Evolutionary conservation across 2,888 invertebrate species (phyloP), one percentile per base, ranked within the genome.

Genomic region (Stomorhina lunata): DNA sequence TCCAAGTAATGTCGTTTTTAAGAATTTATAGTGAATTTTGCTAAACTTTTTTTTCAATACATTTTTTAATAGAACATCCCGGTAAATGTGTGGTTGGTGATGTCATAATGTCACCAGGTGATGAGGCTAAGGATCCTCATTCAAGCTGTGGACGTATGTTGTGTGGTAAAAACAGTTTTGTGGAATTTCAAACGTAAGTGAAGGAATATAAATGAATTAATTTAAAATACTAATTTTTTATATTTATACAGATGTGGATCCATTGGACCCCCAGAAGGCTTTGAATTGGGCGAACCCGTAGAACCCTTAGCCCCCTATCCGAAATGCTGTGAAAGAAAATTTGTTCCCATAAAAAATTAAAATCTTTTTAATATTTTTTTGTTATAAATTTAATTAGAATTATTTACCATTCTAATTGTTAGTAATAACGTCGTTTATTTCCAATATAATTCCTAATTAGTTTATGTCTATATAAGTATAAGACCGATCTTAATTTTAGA

Each of bases 71-170:
- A 71, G 71, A 15, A 34, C 45, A 71, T 10, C 71, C 57, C 0
- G 71, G 71, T 6, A 71, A 71, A 71, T 71, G 71, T 15, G 71
- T 59, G 1, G 34, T 59, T 59, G 7, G 17, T 4, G 45, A 25
- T 15, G 2, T 59, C 6, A 34, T 71, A 25, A 15, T 71, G 9
- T 71, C 57, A 15, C 29, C 71, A 22, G 71, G 71, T 2, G 57
- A 59, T 25, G 20, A 12, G 15, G 43, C 12, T 5, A 43, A 29
- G 32, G 2, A 34, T 71, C 45, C 57, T 15, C 25, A 32, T 45
- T 59, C 71, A 15, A 0, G 6, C 7, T 71, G 57, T 25, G 32
- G 32, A 3, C 57, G 32, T 2, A 22, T 71, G 29, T 34, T 71
- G 15, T 71, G 71, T n/a, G 32, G 34, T 25, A 15, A 29, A 4